These are phyloP conservation scores for Apodemia zela DNA, from an alignment of 2,888 invertebrate genomes.

Conservation along the genomic window DNA sequence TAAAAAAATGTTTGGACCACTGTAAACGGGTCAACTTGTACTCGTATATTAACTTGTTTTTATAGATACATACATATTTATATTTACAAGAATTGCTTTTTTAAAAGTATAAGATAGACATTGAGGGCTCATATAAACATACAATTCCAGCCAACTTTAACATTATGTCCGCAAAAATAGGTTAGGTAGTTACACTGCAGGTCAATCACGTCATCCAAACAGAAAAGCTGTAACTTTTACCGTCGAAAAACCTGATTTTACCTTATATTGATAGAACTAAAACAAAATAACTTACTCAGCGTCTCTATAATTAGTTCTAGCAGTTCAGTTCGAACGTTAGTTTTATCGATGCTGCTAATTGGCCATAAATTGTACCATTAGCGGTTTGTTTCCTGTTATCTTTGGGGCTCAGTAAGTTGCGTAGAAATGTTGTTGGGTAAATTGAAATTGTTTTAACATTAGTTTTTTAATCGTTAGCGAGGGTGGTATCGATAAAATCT, in stretches of 20 bases:
- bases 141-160: no score
- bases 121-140: no score
- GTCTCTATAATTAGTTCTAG: slow-evolving; percentile 15
- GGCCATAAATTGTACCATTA: slow-evolving; percentile 19
- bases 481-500: neutral
- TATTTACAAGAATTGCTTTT: no score
- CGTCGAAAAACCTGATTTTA: neutral
- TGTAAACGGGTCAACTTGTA: no score
- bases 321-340: slow-evolving; percentile 5
- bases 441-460: slow-evolving; percentile 2
- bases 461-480: neutral
- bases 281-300: slow-evolving; percentile 13
- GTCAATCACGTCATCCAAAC: neutral
- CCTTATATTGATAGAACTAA: neutral
- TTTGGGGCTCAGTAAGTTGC: slow-evolving; percentile 16
- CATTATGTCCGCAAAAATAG: no score
- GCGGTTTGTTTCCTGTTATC: slow-evolving; percentile 16
- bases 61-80: no score
- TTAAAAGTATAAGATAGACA: no score
- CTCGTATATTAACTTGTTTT: no score
- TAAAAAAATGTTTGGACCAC: no score
- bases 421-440: slow-evolving; percentile 14
- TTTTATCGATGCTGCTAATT: slow-evolving; percentile 15
- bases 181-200: no score
- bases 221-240: neutral